Conservation (phyloP, 2,888 invertebrate species). For the Drosophila limbata region DNA sequence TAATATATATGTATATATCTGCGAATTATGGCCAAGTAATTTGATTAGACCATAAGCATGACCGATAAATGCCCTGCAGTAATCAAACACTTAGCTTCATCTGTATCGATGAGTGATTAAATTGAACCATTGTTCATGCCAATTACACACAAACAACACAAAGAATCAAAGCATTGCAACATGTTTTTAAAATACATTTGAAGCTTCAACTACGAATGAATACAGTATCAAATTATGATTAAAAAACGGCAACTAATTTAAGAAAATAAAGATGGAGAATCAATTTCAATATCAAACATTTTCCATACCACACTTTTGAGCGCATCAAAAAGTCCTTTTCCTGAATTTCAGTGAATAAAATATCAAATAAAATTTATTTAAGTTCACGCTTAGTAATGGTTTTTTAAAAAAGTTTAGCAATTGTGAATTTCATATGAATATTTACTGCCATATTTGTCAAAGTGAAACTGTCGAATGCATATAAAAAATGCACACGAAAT, state of each 20-base stretch:
- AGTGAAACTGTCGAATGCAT: background rate
- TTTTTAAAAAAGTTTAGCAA: no score
- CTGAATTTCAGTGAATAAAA: background rate
- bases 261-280: no score
- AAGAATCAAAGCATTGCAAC: constrained; percentile 8
- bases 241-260: no score
- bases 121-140: constrained; percentile 22
- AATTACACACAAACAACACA: constrained; percentile 22
- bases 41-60: constrained; percentile 49
- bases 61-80: constrained; percentile 42
- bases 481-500: constrained; percentile 7
- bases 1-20: constrained; percentile 14
- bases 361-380: background rate
- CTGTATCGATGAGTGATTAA: background rate
- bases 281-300: no score
- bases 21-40: constrained; percentile 55
- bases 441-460: background rate
- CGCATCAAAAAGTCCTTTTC: background rate
- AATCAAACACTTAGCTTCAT: constrained; percentile 5
- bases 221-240: no score
- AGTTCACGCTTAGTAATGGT: no score
- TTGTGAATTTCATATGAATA: constrained; percentile 4
- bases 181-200: background rate
- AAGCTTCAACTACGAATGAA: background rate
- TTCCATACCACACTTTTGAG: constrained; percentile 35